Evolutionary conservation across 2,888 invertebrate genomes (phyloP).

Genomic region (Nudaria mundana): DNA sequence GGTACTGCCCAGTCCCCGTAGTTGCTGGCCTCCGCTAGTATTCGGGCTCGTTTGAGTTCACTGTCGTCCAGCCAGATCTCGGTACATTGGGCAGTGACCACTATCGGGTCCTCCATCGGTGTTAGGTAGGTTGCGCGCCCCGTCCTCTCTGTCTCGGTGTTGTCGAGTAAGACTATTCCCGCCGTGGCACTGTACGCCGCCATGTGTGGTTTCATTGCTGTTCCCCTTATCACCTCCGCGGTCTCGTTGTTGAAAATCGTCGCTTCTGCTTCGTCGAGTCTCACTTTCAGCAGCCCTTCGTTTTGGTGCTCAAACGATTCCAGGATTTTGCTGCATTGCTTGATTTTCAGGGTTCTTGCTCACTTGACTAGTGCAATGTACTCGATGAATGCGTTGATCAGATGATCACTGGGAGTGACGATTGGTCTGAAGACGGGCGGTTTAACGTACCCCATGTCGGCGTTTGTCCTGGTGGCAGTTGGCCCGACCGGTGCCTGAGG

Average conservation of each 20-base stretch:
- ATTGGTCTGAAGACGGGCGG: neutral
- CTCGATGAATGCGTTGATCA: neutral
- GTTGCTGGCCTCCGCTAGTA: neutral
- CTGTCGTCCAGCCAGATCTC: slow-evolving; percentile 6
- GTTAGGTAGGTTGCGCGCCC: too few species aligned
- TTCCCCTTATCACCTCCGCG: slow-evolving; percentile 8
- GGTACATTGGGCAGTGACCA: neutral
- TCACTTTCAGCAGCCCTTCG: neutral
- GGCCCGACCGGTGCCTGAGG: slow-evolving; percentile 9
- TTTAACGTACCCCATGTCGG: neutral
- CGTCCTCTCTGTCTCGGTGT: neutral
- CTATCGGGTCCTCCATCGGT: neutral
- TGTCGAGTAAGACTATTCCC: neutral
- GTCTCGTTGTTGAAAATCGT: slow-evolving; percentile 12
- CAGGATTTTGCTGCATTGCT: slow-evolving; percentile 6
- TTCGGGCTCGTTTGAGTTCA: slow-evolving; percentile 5
- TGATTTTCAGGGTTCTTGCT: neutral
- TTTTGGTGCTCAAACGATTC: neutral
- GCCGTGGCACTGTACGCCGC: slow-evolving; percentile 6
- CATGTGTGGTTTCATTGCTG: slow-evolving; percentile 11
- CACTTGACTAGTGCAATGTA: neutral
- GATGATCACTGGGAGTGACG: neutral
- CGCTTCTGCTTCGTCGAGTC: slow-evolving; percentile 15
- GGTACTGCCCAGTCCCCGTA: too few species aligned
- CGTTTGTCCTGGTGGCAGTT: slow-evolving; percentile 6